Evolutionary conservation across 2,113 vertebrate genomes (phyloP).

Genomic region (Callorhinus ursinus): DNA sequence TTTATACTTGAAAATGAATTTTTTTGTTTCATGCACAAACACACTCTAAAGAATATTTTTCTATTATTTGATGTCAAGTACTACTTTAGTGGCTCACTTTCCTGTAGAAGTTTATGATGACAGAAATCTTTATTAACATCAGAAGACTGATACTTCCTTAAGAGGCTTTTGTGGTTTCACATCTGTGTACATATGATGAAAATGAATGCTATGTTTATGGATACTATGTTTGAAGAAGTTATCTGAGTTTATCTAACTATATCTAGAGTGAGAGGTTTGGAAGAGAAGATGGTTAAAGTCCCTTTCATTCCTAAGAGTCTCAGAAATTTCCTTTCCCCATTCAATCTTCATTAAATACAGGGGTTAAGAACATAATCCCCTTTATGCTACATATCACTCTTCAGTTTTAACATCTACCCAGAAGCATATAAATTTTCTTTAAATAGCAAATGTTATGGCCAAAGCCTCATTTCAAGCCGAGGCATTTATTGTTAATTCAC

Average conservation of each 20-base stretch:
- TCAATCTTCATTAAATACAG: neutral
- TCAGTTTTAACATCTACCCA: constrained; percentile 16
- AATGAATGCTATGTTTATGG: neutral
- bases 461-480: neutral
- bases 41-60: neutral
- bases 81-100: neutral
- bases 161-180: constrained; percentile 12
- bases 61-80: constrained; percentile 10
- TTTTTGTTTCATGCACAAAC: neutral
- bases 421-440: neutral
- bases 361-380: neutral
- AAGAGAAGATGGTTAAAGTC: neutral
- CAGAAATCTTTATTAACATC: constrained; percentile 49
- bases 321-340: neutral
- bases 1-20: neutral
- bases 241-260: neutral
- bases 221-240: neutral
- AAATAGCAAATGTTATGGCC: neutral
- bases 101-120: constrained; percentile 11
- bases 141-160: constrained; percentile 49
- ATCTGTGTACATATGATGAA: constrained; percentile 23
- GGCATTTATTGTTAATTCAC: neutral
- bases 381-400: neutral
- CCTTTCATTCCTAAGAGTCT: neutral
- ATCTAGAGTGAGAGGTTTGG: neutral